Percentiles rank a stretch among this genome's conserved stretches.
Conservation (phyloP, 2,888 invertebrate genomes). For the Pyralis farinalis region DNA sequence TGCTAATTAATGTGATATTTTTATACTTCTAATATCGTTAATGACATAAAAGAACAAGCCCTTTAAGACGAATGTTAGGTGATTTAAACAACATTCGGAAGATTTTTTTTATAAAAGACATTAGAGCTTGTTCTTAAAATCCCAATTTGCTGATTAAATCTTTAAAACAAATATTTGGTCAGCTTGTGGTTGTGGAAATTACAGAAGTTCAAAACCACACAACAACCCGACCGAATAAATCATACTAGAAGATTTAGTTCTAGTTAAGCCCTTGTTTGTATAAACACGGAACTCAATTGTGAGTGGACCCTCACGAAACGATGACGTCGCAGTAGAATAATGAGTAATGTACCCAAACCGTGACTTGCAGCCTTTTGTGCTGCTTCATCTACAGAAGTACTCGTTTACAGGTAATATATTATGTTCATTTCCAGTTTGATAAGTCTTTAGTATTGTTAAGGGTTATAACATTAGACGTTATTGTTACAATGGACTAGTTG, state of each 20-base stretch:
- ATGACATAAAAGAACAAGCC: too few relatives aligned
- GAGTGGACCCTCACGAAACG: conserved; percentile 37
- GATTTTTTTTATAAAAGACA: too few relatives aligned
- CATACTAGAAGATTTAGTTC: neutral
- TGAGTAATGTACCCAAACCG: conserved; percentile 21
- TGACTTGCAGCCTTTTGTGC: conserved; percentile 35
- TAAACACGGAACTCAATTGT: conserved; percentile 18
- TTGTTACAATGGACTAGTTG: neutral
- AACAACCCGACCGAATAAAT: neutral
- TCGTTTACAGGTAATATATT: conserved; percentile 46
- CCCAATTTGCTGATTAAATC: too few relatives aligned
- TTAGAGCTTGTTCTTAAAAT: too few relatives aligned
- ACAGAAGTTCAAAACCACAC: neutral
- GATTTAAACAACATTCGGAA: too few relatives aligned
- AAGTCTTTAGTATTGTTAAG: neutral
- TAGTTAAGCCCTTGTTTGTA: conserved; percentile 11
- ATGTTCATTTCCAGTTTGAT: conserved; percentile 22
- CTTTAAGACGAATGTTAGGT: too few relatives aligned
- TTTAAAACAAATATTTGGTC: too few relatives aligned
- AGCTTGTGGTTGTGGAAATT: too few relatives aligned
- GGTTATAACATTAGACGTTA: neutral
- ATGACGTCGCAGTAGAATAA: conserved; percentile 34
- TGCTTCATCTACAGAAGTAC: conserved; percentile 46
- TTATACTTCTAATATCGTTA: too few relatives aligned
- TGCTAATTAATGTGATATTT: too few relatives aligned